A percentile compares a stretch with the other conserved stretches of the same genome.
phyloP scores from a whole-genome alignment of 1,140 invertebrate genomes.

The Drosophila erecta region DNA sequence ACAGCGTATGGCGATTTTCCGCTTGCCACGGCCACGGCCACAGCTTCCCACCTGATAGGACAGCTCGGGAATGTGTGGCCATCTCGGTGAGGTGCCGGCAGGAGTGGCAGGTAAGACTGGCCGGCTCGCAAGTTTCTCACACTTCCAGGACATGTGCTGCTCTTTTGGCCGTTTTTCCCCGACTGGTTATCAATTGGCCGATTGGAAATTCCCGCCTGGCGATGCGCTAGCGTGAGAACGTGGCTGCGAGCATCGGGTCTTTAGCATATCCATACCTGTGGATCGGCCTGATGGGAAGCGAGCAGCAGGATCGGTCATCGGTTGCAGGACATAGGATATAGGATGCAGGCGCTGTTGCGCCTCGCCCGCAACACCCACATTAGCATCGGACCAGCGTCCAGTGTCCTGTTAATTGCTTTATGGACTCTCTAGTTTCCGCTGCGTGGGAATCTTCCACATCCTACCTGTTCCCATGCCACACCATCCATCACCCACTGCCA shows the following conservation, averaged over 20 bases:
- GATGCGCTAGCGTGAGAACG: slow-evolving; percentile 65
- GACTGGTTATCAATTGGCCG: slow-evolving; percentile 69
- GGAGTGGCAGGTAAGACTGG: slow-evolving; percentile 22
- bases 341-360: slow-evolving; percentile 23
- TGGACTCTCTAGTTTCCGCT: slow-evolving; percentile 37
- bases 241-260: slow-evolving; percentile 13
- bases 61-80: slow-evolving; percentile 34
- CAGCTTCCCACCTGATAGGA: slow-evolving; percentile 52
- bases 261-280: slow-evolving; percentile 54
- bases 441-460: slow-evolving; percentile 65
- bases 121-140: slow-evolving; percentile 60
- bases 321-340: background rate
- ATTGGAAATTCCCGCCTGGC: slow-evolving; percentile 63
- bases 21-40: slow-evolving; percentile 12
- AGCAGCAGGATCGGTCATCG: slow-evolving; percentile 12
- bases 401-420: slow-evolving; percentile 77
- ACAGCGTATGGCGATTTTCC: slow-evolving; percentile 79
- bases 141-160: slow-evolving; percentile 62
- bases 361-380: slow-evolving; percentile 76
- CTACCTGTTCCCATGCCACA: slow-evolving; percentile 40
- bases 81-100: slow-evolving; percentile 25
- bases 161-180: slow-evolving; percentile 55
- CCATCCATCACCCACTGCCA: slow-evolving; percentile 1
- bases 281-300: slow-evolving; percentile 16
- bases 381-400: slow-evolving; percentile 59